Evolutionary conservation across 2,888 invertebrate genomes (phyloP).

Genomic region (Drosophila crucigera): DNA sequence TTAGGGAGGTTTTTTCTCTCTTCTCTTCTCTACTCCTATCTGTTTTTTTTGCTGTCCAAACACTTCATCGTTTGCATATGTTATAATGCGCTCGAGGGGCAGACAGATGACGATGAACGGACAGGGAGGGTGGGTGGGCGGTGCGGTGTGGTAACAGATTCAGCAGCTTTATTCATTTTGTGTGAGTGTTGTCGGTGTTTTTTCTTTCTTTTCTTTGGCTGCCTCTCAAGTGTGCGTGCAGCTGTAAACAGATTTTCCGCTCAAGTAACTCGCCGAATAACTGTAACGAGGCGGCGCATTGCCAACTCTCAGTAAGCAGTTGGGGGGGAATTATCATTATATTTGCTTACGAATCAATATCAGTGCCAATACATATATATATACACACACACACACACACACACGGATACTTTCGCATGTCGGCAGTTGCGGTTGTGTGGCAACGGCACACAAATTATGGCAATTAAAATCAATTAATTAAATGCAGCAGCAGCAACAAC

Average conservation of each 20-base stretch:
- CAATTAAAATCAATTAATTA: slow-evolving; percentile 83
- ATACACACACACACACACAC: slow-evolving; percentile 13
- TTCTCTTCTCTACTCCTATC: not conserved
- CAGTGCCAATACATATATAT: slow-evolving; percentile 53
- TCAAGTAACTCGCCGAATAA: slow-evolving; percentile 77
- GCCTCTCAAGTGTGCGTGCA: slow-evolving; percentile 77
- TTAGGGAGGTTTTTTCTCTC: slow-evolving; percentile 39
- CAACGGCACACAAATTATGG: slow-evolving; percentile 82
- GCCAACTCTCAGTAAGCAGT: slow-evolving; percentile 31
- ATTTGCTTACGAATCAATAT: slow-evolving; percentile 80
- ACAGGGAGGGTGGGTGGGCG: not conserved
- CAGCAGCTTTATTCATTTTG: slow-evolving; percentile 24
- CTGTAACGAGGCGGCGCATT: slow-evolving; percentile 68
- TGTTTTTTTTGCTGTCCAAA: slow-evolving; percentile 25
- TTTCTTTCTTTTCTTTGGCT: slow-evolving; percentile 25
- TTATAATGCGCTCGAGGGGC: slow-evolving; percentile 31
- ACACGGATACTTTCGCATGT: slow-evolving; percentile 47
- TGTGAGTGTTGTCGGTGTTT: slow-evolving; percentile 26
- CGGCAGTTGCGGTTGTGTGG: slow-evolving; percentile 75
- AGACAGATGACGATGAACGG: slow-evolving; percentile 10
- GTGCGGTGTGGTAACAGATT: slow-evolving; percentile 13
- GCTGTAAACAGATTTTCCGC: slow-evolving; percentile 82
- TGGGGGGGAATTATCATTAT: slow-evolving; percentile 66
- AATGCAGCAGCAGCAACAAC: slow-evolving; percentile 70
- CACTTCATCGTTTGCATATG: slow-evolving; percentile 59